Base-by-base conservation (phyloP, 2,888 invertebrate species). In the Oscheius onirici region DNA sequence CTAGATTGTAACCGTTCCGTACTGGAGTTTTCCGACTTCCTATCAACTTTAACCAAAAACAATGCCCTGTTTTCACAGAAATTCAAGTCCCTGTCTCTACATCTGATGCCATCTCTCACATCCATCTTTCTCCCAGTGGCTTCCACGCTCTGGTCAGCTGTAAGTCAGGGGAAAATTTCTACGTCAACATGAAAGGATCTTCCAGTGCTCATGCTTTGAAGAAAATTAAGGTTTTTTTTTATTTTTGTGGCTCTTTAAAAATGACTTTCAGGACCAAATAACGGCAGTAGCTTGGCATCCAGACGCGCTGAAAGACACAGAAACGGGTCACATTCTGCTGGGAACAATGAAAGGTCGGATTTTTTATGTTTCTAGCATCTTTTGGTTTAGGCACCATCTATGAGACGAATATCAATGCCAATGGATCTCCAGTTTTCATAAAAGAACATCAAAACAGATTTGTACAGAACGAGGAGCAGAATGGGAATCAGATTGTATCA, bases 261-360 rank as follows among this genome's bases (percentile, higher is more conserved):
- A 34, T 6, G 8, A 8, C 44, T 71, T 79, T 17, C 69, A 84
- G 76, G 82, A 80, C 13, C 65, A 71, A 20, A 74, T 86, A 6
- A 84, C 83, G 2, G 83, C 86, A 0, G 80, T 87, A 20, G 86
- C 82, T 2, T 86, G 85, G 85, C 85, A 87, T 76, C 78, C 79
- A 3, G 82, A 86, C 41, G 74, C 65, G n/a, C 46, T 69, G 34
- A 83, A 80, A 41, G 82, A 83, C 8, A 65, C 72, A 0, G 86
- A 86, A 49, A 84, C 86, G 3, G 83, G 84, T 0, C 77, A 81
- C 49, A 84, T 86, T 68, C 71, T 86, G 6, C 41, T 86, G n/a
- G 86, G 86, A 41, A 86, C 85, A 0, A 52, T 54, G 5, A 81
- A 75, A 71, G 86, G 86, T 76, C 44, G 43, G 40, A 49, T 78